Percentiles rank a stretch among this genome's conserved stretches.
phyloP scores from a whole-genome alignment of 2,113 vertebrate genomes.

The Turdus rufiventris region DNA sequence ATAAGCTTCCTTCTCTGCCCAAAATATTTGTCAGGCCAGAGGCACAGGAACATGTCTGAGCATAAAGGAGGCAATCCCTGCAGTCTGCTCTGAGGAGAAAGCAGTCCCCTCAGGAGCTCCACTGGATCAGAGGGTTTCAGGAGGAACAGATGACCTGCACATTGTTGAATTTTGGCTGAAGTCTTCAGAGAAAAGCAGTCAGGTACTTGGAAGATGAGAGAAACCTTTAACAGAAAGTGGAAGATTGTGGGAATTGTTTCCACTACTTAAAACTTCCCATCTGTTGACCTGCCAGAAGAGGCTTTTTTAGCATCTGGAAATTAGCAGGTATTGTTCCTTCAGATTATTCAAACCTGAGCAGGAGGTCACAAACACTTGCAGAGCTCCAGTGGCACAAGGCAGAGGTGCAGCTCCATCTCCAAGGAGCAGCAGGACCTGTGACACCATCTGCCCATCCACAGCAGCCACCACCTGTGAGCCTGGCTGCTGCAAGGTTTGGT shows the following conservation, averaged over 20 bases:
- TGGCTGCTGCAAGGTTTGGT: not conserved
- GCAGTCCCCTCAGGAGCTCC: not conserved
- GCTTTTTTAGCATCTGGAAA: not conserved
- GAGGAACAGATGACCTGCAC: not conserved
- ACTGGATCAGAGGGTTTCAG: not conserved
- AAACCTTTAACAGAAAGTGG: not conserved
- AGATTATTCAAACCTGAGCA: not conserved
- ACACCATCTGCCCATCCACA: not conserved
- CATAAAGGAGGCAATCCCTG: not conserved
- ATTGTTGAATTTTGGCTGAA: not conserved
- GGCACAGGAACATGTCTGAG: not conserved
- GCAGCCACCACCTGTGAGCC: not conserved
- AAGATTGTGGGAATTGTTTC: not conserved
- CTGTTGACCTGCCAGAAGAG: not conserved
- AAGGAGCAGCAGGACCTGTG: fast-evolving
- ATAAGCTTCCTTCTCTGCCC: not conserved
- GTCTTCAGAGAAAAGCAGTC: not conserved
- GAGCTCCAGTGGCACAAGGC: not conserved
- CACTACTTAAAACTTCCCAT: not conserved
- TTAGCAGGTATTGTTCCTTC: not conserved
- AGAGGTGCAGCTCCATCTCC: not conserved
- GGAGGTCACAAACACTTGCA: not conserved
- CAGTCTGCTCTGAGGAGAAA: not conserved
- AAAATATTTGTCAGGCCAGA: not conserved
- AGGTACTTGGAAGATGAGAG: not conserved